A percentile compares a stretch with the other conserved stretches of the same genome.
These are phyloP conservation scores for Ptiloglossa arizonensis DNA, from an alignment of 1,140 invertebrate species.

Conservation along the genomic window DNA sequence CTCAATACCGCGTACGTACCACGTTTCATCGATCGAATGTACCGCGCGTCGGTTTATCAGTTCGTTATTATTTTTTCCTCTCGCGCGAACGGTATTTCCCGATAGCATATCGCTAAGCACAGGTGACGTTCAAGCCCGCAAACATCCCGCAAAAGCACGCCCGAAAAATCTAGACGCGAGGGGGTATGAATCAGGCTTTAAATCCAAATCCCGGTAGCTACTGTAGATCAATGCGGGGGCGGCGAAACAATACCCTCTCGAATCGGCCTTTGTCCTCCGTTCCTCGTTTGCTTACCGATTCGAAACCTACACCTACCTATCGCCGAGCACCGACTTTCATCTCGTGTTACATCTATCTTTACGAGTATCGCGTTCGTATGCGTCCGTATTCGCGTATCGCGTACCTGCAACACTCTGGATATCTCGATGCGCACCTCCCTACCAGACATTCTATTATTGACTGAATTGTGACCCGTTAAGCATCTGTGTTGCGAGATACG, in stretches of 20 bases:
- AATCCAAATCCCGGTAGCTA: constrained; percentile 22
- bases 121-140: neutral
- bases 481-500: too few relatives aligned
- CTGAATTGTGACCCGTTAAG: neutral
- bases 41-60: too few relatives aligned
- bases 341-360: constrained; percentile 1
- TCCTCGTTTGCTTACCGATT: constrained; percentile 33
- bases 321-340: constrained; percentile 3
- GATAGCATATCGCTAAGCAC: neutral
- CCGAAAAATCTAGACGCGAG: constrained; percentile 3
- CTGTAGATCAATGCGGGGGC: constrained; percentile 66
- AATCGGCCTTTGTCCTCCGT: constrained; percentile 44
- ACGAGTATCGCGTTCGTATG: neutral
- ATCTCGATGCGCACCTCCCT: neutral
- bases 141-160: neutral
- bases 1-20: too few relatives aligned
- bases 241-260: constrained; percentile 63
- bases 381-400: neutral
- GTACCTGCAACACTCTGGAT: neutral
- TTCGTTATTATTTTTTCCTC: too few relatives aligned
- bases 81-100: too few relatives aligned
- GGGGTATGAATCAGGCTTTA: neutral
- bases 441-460: neutral
- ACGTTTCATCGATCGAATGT: too few relatives aligned
- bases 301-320: constrained; percentile 23